Conservation (phyloP, 2,888 invertebrate species). For the Lasioglossum oenotherae region DNA sequence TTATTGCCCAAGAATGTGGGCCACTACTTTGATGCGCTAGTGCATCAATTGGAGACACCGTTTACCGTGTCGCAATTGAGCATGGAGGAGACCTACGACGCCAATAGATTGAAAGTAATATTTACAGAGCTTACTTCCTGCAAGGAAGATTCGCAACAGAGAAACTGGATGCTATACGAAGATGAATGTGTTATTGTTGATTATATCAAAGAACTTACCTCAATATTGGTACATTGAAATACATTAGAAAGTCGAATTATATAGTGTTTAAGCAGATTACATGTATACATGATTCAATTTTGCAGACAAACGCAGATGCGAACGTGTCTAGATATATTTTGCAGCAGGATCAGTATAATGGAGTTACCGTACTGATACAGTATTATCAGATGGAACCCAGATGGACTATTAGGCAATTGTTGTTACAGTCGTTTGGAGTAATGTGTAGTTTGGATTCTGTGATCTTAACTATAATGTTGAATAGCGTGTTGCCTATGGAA, state of each 20-base stretch:
- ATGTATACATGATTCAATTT: conserved; percentile 62
- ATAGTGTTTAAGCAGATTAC: neutral
- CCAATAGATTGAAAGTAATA: conserved; percentile 92
- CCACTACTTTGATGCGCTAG: conserved; percentile 86
- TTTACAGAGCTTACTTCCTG: conserved; percentile 94
- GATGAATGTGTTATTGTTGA: conserved; percentile 95
- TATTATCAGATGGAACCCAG: conserved; percentile 98
- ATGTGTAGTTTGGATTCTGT: conserved; percentile 94
- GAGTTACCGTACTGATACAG: conserved; percentile 93
- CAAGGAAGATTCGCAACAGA: conserved; percentile 97
- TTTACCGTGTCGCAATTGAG: conserved; percentile 88
- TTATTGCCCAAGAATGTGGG: conserved; percentile 87
- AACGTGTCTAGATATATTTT: conserved; percentile 94
- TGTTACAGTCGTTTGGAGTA: conserved; percentile 94
- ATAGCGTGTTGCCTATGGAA: conserved; percentile 95
- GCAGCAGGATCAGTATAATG: conserved; percentile 92
- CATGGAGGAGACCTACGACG: conserved; percentile 93
- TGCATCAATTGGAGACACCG: conserved; percentile 87
- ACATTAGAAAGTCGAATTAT: conserved; percentile 6
- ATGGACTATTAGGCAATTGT: conserved; percentile 92
- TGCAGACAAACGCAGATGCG: conserved; percentile 95
- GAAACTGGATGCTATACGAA: conserved; percentile 98
- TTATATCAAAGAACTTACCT: conserved; percentile 92
- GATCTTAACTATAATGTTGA: conserved; percentile 92
- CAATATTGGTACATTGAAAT: conserved; percentile 89